Conservation (phyloP, 2,888 invertebrate genomes). For the Laspeyria flexula region DNA sequence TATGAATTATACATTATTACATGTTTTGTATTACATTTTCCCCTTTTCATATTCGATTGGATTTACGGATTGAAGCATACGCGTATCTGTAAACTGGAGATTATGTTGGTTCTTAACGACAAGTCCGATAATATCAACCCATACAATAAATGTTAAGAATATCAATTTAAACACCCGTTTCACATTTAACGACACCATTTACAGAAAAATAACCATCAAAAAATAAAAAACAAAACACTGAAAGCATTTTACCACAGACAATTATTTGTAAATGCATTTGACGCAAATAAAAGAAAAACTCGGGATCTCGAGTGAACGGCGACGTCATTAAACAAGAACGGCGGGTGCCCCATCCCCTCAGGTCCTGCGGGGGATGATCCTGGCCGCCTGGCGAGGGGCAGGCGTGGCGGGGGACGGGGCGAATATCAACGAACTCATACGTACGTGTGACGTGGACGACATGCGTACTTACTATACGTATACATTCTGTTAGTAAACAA, state of each 20-base stretch:
- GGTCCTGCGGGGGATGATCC: constrained; percentile 69
- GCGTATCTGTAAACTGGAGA: background rate
- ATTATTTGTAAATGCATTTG: constrained; percentile 48
- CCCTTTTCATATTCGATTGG: background rate
- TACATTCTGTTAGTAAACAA: constrained; percentile 84
- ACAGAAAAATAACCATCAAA: constrained; percentile 15
- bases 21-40: background rate
- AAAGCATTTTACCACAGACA: constrained; percentile 40
- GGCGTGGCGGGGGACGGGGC: constrained; percentile 48
- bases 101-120: background rate
- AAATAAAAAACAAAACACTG: constrained; percentile 19
- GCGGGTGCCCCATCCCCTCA: constrained; percentile 63
- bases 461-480: constrained; percentile 64
- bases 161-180: constrained; percentile 16
- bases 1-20: constrained; percentile 12
- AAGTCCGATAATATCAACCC: background rate
- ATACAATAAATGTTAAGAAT: background rate
- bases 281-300: constrained; percentile 60
- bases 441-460: constrained; percentile 74
- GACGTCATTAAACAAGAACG: constrained; percentile 78
- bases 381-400: too few species aligned
- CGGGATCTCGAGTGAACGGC: constrained; percentile 74
- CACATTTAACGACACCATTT: constrained; percentile 19
- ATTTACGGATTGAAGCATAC: background rate
- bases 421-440: constrained; percentile 84